Percentiles rank a stretch among this genome's conserved stretches.
Conservation (phyloP, 2,888 invertebrate genomes). For the Crioceris asparagi region DNA sequence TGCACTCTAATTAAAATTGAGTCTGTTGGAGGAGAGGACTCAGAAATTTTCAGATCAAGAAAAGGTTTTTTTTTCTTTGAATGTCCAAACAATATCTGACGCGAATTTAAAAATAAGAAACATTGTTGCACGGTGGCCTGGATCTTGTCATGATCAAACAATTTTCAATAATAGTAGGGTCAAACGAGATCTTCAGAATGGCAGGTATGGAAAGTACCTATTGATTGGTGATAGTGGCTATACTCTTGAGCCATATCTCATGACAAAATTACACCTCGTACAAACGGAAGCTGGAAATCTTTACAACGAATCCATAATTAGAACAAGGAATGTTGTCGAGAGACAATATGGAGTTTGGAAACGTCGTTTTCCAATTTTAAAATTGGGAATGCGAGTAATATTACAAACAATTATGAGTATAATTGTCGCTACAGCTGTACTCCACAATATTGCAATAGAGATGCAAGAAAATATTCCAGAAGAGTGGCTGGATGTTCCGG, state of each 20-base stretch:
- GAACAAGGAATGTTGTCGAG: conserved; percentile 19
- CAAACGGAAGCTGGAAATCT: conserved; percentile 11
- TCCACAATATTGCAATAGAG: conserved; percentile 4
- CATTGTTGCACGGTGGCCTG: background rate
- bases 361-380: conserved; percentile 4
- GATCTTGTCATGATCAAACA: background rate
- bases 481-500: background rate
- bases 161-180: background rate
- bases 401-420: background rate
- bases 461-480: background rate
- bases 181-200: conserved; percentile 10
- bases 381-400: background rate
- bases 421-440: conserved; percentile 1
- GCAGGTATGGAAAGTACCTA: conserved; percentile 12
- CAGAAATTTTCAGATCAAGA: background rate
- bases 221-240: conserved; percentile 23
- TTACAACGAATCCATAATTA: conserved; percentile 16
- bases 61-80: conserved; percentile 2
- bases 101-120: background rate
- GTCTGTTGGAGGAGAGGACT: background rate
- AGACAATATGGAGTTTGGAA: conserved; percentile 18
- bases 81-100: background rate
- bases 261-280: conserved; percentile 14
- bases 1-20: background rate
- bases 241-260: conserved; percentile 19